Evolutionary conservation across 1,140 invertebrate species (phyloP), one percentile per base, ranked within the genome.

Genomic region (Drosophila bifasciata): DNA sequence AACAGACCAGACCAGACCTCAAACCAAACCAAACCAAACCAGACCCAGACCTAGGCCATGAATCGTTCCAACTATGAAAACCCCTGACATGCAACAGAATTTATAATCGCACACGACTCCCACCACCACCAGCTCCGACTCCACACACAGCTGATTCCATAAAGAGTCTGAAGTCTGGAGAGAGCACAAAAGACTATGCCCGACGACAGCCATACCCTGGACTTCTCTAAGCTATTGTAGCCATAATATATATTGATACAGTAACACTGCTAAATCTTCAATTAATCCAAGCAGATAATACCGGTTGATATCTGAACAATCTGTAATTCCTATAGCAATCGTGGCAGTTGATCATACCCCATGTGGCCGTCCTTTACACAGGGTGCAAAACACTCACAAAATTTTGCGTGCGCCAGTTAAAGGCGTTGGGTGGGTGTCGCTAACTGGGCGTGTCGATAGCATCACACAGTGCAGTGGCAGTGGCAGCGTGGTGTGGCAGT

Each of bases 61-160:
- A 49, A 59, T 75, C 52, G 45, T 66, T 76, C 71, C 41, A 66
- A 73, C 62, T 79, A 62, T 71, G 71, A 57, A 79, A 72, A 50
- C 79, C 62, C 78, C 79, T 79, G 80, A 84, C 79, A 84, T 84
- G 79, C 79, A 86, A 86, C 60, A 64, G 73, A 86, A 78, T 85
- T 80, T 81, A 77, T 86, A 84, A 86, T 86, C 73, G 63, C 53
- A 73, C 46, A 51, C 46, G 45, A 50, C 60, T 68, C 45, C 52
- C 64, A 51, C 46, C 45, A 50, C 60, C 63, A 41, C 52, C 64
- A 55, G 66, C 59, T 50, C 46, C 40, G 11, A 36, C 32, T 36
- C 32, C 32, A 11, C 32, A 32, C 28, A 13, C 32, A 36, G 32
- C 32, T 13, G 32, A 36, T 36, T 11, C 32, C 32, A 36, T 11